Evolutionary conservation across 2,888 invertebrate genomes (phyloP), one percentile per base, ranked within the genome.

Genomic region (Dryocosmus kuriphilus): DNA sequence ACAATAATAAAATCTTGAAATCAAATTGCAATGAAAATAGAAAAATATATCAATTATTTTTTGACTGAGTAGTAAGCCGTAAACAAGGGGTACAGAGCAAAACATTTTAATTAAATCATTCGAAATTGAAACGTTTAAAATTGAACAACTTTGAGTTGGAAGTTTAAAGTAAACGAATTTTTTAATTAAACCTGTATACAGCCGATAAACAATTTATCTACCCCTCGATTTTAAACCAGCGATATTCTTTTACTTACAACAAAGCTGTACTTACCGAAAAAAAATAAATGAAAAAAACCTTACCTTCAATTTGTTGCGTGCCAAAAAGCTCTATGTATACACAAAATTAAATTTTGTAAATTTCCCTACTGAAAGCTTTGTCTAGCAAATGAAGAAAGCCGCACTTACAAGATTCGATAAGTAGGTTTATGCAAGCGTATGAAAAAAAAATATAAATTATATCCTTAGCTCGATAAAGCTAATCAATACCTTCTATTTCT

Each of bases 261-360:
- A 74, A 62, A 75, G 75, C 77, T 83, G 80, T 79, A 65, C 75
- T 84, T 83, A 82, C 83, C 80, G 74, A 81, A 79, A 82, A 83
- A 78, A 79, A 77, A 79, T 76, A 79, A 76, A 79, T 76, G 74
- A 74, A 78, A 74, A 63, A 76, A 74, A 77, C 24, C 77, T 60
- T 76, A 71, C 63, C 73, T 65, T 67, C 9, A 22, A 38, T 65
- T 30, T 67, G 30, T 24, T 57, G 14, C 51, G 46, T 74, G 19
- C 24, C 27, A 46, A 16, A 67, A 67, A 67, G 19, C 11, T 27
- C 11, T 30, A 67, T 63, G n/a, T 19, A 71, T 9, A 71, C 71
- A 46, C 30, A 11, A 55, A 41, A 65, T 27, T 24, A 65, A 65
- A 38, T 71, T 46, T 51, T 71, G 9, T 32, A 32, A 19, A 19